Base-by-base conservation (phyloP, 1,140 invertebrate genomes). In the Micrasema minimum region DNA sequence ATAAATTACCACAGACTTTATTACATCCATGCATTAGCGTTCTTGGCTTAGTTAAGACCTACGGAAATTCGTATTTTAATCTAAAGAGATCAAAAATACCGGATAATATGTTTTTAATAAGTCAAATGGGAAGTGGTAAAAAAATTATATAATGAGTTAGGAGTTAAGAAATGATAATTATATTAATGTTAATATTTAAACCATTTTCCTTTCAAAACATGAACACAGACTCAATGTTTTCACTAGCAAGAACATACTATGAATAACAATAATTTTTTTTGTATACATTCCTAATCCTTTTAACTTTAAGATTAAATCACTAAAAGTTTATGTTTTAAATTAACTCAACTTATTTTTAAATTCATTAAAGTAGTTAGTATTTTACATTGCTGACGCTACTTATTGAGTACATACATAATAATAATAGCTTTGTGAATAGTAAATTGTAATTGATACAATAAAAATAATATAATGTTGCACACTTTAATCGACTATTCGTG, bases 1-100 rank as follows among this genome's bases (percentile, higher is more conserved):
- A 66, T 48, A 55, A 65, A 46, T 61, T 59, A 22, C 45, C 26
- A 31, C 41, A 46, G 43, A 46, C 41, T 64, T 64, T 64, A 20
- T 35, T 22, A 23, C 43, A 35, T n/a, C 10, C 26, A 37, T 20
- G 45, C 61, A 14, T 35, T 46, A n/a, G 10, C 61, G 5, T 26
- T 46, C 61, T 64, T 46, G 23, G 23, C 61, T 20, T 10, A 45
- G 9, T 37, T 48, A 46, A 61, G 46, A 59, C 18, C 55, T 59
- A 59, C 14, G 35, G 55, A 59, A 59, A 14, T 59, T 38, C 20
- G 55, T 59, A 59, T 59, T 64, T n/a, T 46, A 18, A n/a, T 46
- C 18, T 46, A 14, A 14, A 14, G 43, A 46, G n/a, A 46, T 46
- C 18, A 18, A 46, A 46, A 46, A 46, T 46, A 46, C 2, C 12